Evolutionary conservation across 2,888 invertebrate genomes (phyloP), one percentile per base, ranked within the genome.

Genomic region (Clunio marinus): DNA sequence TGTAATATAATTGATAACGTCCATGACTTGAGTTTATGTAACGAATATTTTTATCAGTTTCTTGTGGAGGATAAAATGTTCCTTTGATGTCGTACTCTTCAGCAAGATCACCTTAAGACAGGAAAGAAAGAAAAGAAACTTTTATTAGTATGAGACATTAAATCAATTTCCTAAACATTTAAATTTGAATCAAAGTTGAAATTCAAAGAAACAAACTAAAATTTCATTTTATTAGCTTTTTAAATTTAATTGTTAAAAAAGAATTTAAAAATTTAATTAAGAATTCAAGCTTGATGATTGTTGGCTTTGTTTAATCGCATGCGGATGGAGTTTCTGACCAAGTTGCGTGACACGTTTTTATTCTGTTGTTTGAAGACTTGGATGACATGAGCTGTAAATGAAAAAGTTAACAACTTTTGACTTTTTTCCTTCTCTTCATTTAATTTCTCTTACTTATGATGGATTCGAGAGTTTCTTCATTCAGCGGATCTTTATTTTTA

Each of bases 371-470:
- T 74, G 70, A 77, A 79, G 1, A 79, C 76, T 70, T 77, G 75
- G 1, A 76, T 74, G 2, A 79, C 76, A 70, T 79, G 79, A 32
- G 75, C 79, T 79, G 72, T 4, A 71, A 72, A 73, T 67, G 28
- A 37, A 70, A 62, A 25, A 63, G 24, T 8, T 24, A 7, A 8
- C 28, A 41, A n/a, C 41, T 13, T n/a, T 41, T n/a, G 41, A n/a
- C n/a, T n/a, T n/a, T n/a, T n/a, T n/a, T n/a, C n/a, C n/a, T n/a
- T n/a, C n/a, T n/a, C n/a, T n/a, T n/a, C n/a, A n/a, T n/a, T n/a
- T n/a, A n/a, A n/a, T n/a, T n/a, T n/a, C 20, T 69, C 58, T 71
- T 76, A 79, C 79, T 77, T 76, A 75, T 76, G 20, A 79, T 73
- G 0, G 77, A 77, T 41, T 76, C 72, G 5, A 78, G 70, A 28